Evolutionary conservation across 2,797 vertebrate genomes (phyloP), one percentile per base, ranked within the genome.

Genomic region (Uromys caudimaculatus): DNA sequence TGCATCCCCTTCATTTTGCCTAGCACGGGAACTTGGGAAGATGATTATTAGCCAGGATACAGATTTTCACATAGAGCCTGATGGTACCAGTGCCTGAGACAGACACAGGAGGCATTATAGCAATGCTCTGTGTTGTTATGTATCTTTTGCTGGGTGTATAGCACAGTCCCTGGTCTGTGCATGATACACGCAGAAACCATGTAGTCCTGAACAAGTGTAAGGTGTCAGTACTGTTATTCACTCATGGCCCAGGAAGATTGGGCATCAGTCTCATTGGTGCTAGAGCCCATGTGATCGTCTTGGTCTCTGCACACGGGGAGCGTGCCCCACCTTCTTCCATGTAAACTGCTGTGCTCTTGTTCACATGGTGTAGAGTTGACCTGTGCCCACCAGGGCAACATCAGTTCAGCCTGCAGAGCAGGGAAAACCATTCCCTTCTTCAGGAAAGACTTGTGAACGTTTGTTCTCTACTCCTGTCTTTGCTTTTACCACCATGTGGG

Each of bases 261-360:
- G 62, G 32, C 27, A 23, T 84, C 38, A 27, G 89, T 44, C 35
- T 41, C 62, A 44, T 13, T 44, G 19, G 9, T 4, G 3, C 6
- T 23, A 2, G 16, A 69, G 44, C 19, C 19, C 29, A 77, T 13
- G 13, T 3, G 7, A 29, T 23, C 38, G 0, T 35, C 13, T 77
- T 12, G n/a, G 23, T 11, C 7, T 81, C 3, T 41, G 52, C 35
- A 41, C 4, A 0, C 2, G 0, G 47, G 17, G 29, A 2, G 1
- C 52, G 62, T 35, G 23, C 44, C 54, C 64, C 56, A 2, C n/a
- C 16, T 64, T 76, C 13, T 6, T 84, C 81, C 5, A 1, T 6
- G 27, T n/a, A 78, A 73, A 44, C 52, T 41, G 27, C 38, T 4
- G 27, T 77, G 41, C 1, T 19, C 19, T 62, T n/a, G 6, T 35